These are phyloP conservation scores for Sarcophaga bullata DNA, from an alignment of 1,140 invertebrate genomes.

Conservation along the genomic window DNA sequence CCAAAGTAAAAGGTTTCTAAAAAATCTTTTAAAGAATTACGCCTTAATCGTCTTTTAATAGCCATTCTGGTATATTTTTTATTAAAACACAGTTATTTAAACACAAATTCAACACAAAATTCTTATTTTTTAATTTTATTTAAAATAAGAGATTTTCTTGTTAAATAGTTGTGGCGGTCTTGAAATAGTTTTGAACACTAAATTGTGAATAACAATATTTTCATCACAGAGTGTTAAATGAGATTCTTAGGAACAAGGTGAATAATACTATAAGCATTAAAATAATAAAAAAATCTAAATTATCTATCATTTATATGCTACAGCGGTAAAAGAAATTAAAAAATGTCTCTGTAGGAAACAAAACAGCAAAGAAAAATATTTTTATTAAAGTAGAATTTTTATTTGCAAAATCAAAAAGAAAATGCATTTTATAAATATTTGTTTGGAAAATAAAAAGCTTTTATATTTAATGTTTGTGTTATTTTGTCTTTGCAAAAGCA, in stretches of 20 bases:
- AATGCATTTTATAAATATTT: background rate
- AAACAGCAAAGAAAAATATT: background rate
- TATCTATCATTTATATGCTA: constrained; percentile 32
- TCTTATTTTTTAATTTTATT: background rate
- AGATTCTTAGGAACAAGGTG: constrained; percentile 13
- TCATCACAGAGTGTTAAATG: background rate
- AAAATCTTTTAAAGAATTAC: constrained; percentile 54
- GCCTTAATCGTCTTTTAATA: constrained; percentile 52
- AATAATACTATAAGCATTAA: background rate
- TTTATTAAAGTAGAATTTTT: background rate
- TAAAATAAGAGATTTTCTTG: background rate
- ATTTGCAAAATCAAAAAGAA: constrained; percentile 1
- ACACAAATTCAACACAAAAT: constrained; percentile 35
- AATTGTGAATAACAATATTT: constrained; percentile 20
- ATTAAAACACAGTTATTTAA: background rate
- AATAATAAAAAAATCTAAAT: background rate
- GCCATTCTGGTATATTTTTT: constrained; percentile 46
- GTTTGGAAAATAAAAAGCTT: background rate
- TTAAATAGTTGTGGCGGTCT: background rate
- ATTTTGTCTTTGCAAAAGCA: background rate
- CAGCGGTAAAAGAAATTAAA: constrained; percentile 23
- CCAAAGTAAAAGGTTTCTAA: constrained; percentile 36
- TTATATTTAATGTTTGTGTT: background rate
- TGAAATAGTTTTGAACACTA: constrained; percentile 22
- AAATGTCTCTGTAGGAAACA: background rate